Evolutionary conservation across 1,140 invertebrate species (phyloP).

Genomic region (Euwallacea fornicatus): DNA sequence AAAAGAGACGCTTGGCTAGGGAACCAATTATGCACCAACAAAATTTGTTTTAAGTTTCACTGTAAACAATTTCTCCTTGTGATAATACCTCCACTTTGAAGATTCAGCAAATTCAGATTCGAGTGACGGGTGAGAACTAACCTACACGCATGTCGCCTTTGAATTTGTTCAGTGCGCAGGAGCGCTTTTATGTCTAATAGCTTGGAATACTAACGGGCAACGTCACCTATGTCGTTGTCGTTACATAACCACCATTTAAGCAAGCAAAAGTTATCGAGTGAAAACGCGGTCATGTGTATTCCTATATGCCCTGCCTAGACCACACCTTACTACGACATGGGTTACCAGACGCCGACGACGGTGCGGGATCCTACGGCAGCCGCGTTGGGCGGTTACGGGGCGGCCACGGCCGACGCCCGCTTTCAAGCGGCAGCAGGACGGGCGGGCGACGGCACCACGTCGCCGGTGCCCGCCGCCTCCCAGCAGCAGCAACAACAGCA

Average conservation of each 20-base stretch:
- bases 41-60: too few species aligned
- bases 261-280: constrained; percentile 21
- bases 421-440: constrained; percentile 56
- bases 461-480: constrained; percentile 61
- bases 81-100: too few species aligned
- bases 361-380: constrained; percentile 57
- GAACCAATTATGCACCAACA: too few species aligned
- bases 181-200: too few species aligned
- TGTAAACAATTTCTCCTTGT: too few species aligned
- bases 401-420: constrained; percentile 66
- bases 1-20: too few species aligned
- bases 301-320: constrained; percentile 45
- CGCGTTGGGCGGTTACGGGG: constrained; percentile 71
- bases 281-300: constrained; percentile 36
- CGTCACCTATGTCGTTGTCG: too few species aligned
- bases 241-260: background rate
- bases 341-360: constrained; percentile 66
- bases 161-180: too few species aligned
- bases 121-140: too few species aligned
- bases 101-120: too few species aligned
- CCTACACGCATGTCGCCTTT: too few species aligned
- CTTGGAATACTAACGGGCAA: too few species aligned
- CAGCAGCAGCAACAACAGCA: constrained; percentile 56
- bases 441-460: constrained; percentile 80
- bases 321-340: constrained; percentile 68